Evolutionary conservation across 2,797 vertebrate genomes (phyloP).

Genomic region (Limnodromus scolopaceus): DNA sequence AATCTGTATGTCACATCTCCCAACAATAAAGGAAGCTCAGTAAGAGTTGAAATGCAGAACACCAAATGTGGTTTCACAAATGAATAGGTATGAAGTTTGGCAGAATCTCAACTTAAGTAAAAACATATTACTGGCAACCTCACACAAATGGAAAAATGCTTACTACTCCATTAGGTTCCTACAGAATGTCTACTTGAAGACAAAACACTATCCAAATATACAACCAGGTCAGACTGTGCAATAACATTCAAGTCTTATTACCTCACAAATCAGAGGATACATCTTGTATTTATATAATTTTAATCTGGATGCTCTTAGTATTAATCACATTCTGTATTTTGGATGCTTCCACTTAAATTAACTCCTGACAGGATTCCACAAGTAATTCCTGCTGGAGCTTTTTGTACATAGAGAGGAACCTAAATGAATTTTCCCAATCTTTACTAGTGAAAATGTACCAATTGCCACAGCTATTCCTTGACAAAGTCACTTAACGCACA

Average conservation of each 20-base stretch:
- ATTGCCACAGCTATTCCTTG: neutral
- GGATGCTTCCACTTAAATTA: neutral
- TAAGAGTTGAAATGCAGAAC: constrained; percentile 21
- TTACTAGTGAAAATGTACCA: neutral
- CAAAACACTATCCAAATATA: constrained; percentile 25
- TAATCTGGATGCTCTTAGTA: neutral
- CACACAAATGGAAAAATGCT: constrained; percentile 36
- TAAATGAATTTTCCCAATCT: neutral
- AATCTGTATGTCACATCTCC: neutral
- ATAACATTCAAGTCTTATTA: neutral
- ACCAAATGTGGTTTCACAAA: constrained; percentile 29
- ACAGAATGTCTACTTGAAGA: neutral
- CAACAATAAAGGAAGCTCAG: neutral
- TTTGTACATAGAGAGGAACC: neutral
- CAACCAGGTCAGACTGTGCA: neutral
- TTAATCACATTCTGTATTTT: neutral
- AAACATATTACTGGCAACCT: constrained; percentile 31
- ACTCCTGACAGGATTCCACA: neutral
- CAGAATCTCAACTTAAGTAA: constrained; percentile 30
- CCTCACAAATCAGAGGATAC: neutral
- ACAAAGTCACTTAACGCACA: neutral
- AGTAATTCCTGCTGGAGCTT: neutral
- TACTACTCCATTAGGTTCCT: neutral
- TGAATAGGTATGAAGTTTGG: constrained; percentile 27
- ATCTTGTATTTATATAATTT: neutral